A percentile compares a stretch with the other conserved stretches of the same genome.
These are phyloP conservation scores for Hoplodrina ambigua DNA, from an alignment of 2,888 invertebrate species.

Conservation along the genomic window DNA sequence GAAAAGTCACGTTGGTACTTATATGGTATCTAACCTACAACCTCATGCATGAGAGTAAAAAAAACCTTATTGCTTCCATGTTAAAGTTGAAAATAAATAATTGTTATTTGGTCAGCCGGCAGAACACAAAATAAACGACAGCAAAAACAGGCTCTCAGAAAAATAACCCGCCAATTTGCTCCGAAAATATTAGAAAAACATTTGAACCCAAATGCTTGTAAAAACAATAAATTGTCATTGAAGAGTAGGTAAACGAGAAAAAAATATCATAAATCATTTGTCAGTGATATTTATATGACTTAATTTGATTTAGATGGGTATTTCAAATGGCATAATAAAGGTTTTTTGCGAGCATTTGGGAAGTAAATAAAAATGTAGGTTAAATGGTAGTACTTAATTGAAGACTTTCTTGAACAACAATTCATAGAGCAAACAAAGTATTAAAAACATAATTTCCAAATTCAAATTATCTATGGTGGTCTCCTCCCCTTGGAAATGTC, in stretches of 20 bases:
- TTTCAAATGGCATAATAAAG: conserved; percentile 54
- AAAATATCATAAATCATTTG: conserved; percentile 64
- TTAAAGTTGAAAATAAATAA: neutral
- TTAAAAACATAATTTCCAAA: no score
- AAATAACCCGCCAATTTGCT: conserved; percentile 20
- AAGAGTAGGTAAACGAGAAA: conserved; percentile 50
- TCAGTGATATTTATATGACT: conserved; percentile 58
- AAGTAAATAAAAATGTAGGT: conserved; percentile 26
- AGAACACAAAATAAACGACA: conserved; percentile 1
- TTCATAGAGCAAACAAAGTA: no score
- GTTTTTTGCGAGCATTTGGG: conserved; percentile 29
- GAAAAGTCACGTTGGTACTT: no score
- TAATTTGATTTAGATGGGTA: conserved; percentile 65
- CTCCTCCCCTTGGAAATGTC: no score
- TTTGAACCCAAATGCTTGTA: conserved; percentile 31
- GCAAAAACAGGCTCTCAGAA: neutral
- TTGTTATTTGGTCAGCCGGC: neutral
- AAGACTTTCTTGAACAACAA: fast-evolving
- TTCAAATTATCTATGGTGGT: no score
- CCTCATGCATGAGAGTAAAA: no score
- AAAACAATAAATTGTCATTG: conserved; percentile 60
- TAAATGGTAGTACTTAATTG: neutral
- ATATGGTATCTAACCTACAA: no score
- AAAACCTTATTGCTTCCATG: no score
- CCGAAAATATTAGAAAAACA: conserved; percentile 43